A percentile compares a stretch with the other conserved stretches of the same genome.
These are phyloP conservation scores for Brenthis hecate DNA, from an alignment of 2,888 invertebrate genomes.

Conservation along the genomic window DNA sequence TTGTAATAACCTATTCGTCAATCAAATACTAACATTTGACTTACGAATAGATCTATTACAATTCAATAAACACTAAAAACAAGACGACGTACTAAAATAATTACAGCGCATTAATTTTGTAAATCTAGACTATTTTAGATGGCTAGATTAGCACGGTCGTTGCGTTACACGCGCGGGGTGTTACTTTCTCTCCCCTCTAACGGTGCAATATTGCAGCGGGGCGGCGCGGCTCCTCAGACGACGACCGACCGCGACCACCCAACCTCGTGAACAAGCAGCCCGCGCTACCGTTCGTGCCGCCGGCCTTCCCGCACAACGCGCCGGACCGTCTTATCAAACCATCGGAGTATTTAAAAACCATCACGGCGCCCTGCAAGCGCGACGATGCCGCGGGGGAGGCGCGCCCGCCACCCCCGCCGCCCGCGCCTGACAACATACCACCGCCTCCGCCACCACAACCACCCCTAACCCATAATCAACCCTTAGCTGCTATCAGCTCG, in stretches of 20 bases:
- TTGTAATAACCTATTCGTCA: too few species aligned
- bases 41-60: too few species aligned
- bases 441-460: slow-evolving; percentile 66
- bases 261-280: slow-evolving; percentile 93
- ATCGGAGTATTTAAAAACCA: slow-evolving; percentile 94
- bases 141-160: slow-evolving; percentile 35
- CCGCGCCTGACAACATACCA: slow-evolving; percentile 64
- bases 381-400: slow-evolving; percentile 84
- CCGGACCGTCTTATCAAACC: slow-evolving; percentile 94
- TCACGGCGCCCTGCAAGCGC: slow-evolving; percentile 84
- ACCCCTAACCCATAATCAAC: slow-evolving; percentile 84
- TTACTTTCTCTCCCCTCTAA: slow-evolving; percentile 72
- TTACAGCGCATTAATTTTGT: slow-evolving; percentile 18
- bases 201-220: slow-evolving; percentile 64
- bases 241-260: slow-evolving; percentile 79
- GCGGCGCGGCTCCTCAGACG: slow-evolving; percentile 77
- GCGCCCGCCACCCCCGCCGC: slow-evolving; percentile 80
- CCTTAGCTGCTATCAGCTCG: slow-evolving; percentile 93
- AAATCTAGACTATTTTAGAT: slow-evolving; percentile 32
- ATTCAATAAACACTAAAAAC: neutral
- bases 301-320: slow-evolving; percentile 91
- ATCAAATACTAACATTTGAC: too few species aligned
- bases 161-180: slow-evolving; percentile 49
- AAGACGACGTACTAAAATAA: slow-evolving; percentile 6
- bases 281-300: slow-evolving; percentile 94